Conservation (phyloP, 2,888 invertebrate species). For the Eilema caniola region DNA sequence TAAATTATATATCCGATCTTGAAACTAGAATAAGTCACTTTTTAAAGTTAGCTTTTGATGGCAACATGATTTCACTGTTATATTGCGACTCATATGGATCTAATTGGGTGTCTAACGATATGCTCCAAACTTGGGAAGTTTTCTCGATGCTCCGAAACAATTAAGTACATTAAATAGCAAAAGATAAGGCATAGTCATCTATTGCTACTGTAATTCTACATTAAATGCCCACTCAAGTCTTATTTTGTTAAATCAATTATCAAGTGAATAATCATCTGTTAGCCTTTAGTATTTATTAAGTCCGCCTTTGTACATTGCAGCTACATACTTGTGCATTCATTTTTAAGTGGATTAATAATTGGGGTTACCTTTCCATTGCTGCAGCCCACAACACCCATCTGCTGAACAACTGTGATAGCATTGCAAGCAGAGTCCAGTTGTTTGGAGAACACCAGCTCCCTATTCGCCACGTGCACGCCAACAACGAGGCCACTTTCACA, state of each 20-base stretch:
- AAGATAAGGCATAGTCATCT: not conserved
- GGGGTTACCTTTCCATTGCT: constrained; percentile 85
- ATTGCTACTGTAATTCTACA: not conserved
- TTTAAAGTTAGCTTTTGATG: not conserved
- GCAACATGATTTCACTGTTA: not conserved
- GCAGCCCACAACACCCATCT: constrained; percentile 85
- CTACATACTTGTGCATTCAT: no score
- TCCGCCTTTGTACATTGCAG: no score
- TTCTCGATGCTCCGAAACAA: not conserved
- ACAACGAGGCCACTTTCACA: constrained; percentile 88
- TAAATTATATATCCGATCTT: not conserved
- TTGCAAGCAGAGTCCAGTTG: constrained; percentile 85
- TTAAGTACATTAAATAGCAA: not conserved
- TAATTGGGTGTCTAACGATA: no score
- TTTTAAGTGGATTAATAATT: not conserved
- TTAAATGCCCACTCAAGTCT: not conserved
- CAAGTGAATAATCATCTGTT: no score
- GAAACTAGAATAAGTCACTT: not conserved
- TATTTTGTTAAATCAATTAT: not conserved
- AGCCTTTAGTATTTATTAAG: no score
- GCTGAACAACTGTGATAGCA: constrained; percentile 82
- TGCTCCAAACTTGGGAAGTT: no score
- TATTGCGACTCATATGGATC: no score
- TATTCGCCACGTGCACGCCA: constrained; percentile 85
- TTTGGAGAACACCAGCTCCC: constrained; percentile 75